These are phyloP conservation scores for Eurytoma californica DNA, from an alignment of 2,888 invertebrate species.

Conservation along the genomic window DNA sequence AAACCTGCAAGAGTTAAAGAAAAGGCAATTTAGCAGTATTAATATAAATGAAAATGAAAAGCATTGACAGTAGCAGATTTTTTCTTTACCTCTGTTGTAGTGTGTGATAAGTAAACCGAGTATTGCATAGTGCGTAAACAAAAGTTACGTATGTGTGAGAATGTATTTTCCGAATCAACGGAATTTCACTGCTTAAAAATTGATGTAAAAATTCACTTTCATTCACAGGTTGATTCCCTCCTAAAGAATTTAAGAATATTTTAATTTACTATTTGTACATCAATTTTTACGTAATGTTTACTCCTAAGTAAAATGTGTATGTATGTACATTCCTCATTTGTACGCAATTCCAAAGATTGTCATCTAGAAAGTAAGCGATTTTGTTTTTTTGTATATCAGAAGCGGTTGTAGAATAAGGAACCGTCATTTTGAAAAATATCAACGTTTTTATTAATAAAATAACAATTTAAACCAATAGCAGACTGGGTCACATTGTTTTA, in stretches of 20 bases:
- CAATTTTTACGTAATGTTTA: conserved; percentile 25
- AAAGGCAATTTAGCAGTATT: conserved; percentile 27
- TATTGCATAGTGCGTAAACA: background rate
- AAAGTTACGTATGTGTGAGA: conserved; percentile 1
- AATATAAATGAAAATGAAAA: conserved; percentile 9
- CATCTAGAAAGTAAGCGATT: conserved; percentile 32
- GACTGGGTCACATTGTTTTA: conserved; percentile 66
- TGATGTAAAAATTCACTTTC: background rate
- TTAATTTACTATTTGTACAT: conserved; percentile 19
- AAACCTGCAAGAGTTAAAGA: conserved; percentile 5
- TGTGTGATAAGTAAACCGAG: conserved; percentile 13
- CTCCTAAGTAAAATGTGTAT: conserved; percentile 6
- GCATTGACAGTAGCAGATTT: conserved; percentile 5
- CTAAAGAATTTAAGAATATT: background rate
- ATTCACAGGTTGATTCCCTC: background rate
- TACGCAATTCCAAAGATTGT: conserved; percentile 44
- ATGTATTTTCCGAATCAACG: background rate
- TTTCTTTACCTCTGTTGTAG: conserved; percentile 8
- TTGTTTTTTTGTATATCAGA: conserved; percentile 18
- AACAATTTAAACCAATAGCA: conserved; percentile 70
- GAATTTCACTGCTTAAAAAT: background rate
- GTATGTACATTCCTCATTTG: conserved; percentile 32
- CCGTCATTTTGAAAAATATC: conserved; percentile 68
- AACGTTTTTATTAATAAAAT: conserved; percentile 73
- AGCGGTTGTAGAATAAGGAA: conserved; percentile 49